phyloP scores from a whole-genome alignment of 1,140 invertebrate genomes.

The Drosophila parabipectinata region DNA sequence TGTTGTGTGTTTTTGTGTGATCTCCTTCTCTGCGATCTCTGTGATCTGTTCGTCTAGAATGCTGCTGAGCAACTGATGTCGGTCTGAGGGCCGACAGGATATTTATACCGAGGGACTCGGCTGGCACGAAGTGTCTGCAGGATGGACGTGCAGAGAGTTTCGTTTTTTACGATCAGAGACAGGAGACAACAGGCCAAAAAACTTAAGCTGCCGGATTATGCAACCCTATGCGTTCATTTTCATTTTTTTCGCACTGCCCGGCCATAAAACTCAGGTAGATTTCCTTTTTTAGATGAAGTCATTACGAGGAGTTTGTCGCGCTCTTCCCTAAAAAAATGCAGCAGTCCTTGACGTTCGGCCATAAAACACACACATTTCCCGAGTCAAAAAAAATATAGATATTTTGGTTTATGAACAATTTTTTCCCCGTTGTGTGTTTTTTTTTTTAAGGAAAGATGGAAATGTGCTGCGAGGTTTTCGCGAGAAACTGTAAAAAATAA shows the following conservation, averaged over 20 bases:
- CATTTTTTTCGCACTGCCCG: conserved; percentile 44
- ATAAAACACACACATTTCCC: conserved; percentile 59
- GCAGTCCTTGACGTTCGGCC: conserved; percentile 64
- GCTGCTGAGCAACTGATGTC: conserved; percentile 69
- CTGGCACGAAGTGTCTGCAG: conserved; percentile 15
- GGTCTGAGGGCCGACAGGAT: conserved; percentile 2
- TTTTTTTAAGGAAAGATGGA: conserved; percentile 36
- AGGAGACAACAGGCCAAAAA: conserved; percentile 60
- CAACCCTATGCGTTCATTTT: conserved; percentile 75
- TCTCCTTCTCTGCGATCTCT: conserved; percentile 16
- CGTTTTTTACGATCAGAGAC: conserved; percentile 61
- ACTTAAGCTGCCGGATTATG: conserved; percentile 80
- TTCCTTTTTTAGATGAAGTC: conserved; percentile 67
- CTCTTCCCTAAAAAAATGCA: conserved; percentile 67
- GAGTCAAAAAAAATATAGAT: conserved; percentile 33
- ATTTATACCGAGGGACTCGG: conserved; percentile 52
- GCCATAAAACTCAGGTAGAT: conserved; percentile 67
- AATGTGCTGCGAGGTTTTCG: conserved; percentile 52
- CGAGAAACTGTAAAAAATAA: conserved; percentile 76
- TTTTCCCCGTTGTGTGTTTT: conserved; percentile 21
- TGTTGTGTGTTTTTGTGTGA: conserved; percentile 16
- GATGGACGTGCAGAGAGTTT: conserved; percentile 19
- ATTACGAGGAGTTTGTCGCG: conserved; percentile 46
- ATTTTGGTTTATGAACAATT: conserved; percentile 40
- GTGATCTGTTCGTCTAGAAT: conserved; percentile 51